Evolutionary conservation across 2,797 vertebrate species (phyloP), one percentile per base, ranked within the genome.

Genomic region (Aselliscus stoliczkanus): DNA sequence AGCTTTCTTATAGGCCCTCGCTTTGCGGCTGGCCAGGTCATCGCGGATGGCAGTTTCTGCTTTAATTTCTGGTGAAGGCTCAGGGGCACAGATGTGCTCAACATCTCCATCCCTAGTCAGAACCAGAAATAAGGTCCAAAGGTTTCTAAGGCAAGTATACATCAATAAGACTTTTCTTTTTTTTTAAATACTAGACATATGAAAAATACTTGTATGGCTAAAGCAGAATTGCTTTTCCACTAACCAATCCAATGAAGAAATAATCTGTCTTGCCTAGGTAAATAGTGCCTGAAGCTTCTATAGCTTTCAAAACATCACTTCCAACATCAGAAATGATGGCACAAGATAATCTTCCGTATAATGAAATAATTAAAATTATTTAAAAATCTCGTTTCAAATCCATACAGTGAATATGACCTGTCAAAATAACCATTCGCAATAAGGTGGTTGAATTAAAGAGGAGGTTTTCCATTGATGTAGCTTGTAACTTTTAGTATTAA

Each of bases 51-150:
- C 98, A n/a, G 98, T 98, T 96, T 98, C 98, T 96, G 98, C 97
- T 37, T 96, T 98, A 94, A 98, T 98, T 97, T 99, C 97, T 94
- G 98, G 75, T 90, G 98, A 96, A 44, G 95, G 96, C 39, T 88
- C 92, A 39, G 91, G 81, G 47, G 75, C 96, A 72, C 79, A 85
- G 85, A 84, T 56, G 83, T 94, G 89, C 54, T 94, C 96, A 80
- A 60, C 39, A 83, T 98, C 97, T 97, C 98, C 98, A 96, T 99
- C 99, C 98, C 99, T 99, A 98, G 93, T 98, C 79, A 97, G 67
- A 98, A 97, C 47, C 96, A 96, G 94, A 98, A 98, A 98, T 87
- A 89, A 97, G 81, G 95, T 89, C 88, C 97, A 98, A 95, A 97
- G 96, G 54, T 96, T 97, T 95, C 82, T 58, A 95, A 93, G 56